phyloP scores from a whole-genome alignment of 1,140 invertebrate genomes.

The Drosophila kepulauana region DNA sequence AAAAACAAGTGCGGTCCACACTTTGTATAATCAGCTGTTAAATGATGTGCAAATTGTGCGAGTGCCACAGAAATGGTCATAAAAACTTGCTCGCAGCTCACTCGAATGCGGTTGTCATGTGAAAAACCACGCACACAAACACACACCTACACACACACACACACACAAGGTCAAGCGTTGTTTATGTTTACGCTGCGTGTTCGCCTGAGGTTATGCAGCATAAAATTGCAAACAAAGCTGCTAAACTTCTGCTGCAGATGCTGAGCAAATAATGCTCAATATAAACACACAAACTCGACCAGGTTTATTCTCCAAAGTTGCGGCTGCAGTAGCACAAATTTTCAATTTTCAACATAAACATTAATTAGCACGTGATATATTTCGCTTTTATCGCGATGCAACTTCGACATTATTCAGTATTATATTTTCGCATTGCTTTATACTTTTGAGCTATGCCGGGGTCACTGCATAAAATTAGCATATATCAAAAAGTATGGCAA shows the following conservation, averaged over 20 bases:
- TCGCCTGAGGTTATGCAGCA: slow-evolving; percentile 43
- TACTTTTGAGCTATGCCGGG: slow-evolving; percentile 9
- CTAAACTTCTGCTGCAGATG: slow-evolving; percentile 23
- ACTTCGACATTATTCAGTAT: slow-evolving; percentile 68
- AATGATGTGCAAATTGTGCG: slow-evolving; percentile 71
- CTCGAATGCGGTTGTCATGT: neutral
- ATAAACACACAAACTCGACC: neutral
- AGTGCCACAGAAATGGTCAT: slow-evolving; percentile 2
- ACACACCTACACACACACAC: neutral
- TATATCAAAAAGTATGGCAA: slow-evolving; percentile 63
- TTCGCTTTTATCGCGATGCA: slow-evolving; percentile 62
- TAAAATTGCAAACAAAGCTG: neutral
- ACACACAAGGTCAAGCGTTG: slow-evolving; percentile 48
- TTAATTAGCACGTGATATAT: slow-evolving; percentile 81
- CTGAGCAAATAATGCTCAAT: slow-evolving; percentile 29
- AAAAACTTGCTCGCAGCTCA: neutral
- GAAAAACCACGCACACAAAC: neutral
- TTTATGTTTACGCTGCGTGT: slow-evolving; percentile 20
- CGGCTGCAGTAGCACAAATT: slow-evolving; percentile 19
- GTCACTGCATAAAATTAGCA: slow-evolving; percentile 71
- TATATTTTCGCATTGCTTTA: slow-evolving; percentile 32
- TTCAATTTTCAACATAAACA: slow-evolving; percentile 74
- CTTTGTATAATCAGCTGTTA: slow-evolving; percentile 77
- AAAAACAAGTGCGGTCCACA: slow-evolving; percentile 20
- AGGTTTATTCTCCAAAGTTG: neutral